Conservation (phyloP, 1,140 invertebrate species). For the Eupeodes corollae region DNA sequence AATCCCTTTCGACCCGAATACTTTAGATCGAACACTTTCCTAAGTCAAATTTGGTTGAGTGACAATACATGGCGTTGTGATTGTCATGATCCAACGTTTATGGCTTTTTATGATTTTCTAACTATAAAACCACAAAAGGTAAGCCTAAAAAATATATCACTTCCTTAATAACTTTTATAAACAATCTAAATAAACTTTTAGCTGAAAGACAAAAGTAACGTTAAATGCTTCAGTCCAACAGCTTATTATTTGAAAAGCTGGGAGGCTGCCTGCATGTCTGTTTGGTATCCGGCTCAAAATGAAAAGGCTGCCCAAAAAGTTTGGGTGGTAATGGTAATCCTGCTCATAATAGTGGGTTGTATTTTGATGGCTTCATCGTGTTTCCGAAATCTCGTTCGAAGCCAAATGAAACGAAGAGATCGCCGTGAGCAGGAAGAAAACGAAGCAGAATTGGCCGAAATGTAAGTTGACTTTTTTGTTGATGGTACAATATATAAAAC, state of each 20-base stretch:
- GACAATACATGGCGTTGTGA: constrained; percentile 66
- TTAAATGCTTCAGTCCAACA: constrained; percentile 49
- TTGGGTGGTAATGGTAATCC: constrained; percentile 47
- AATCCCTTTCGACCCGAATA: constrained; percentile 44
- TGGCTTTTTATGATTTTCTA: constrained; percentile 47
- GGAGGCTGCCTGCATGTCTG: constrained; percentile 49
- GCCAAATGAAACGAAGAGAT: constrained; percentile 26
- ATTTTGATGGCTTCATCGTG: constrained; percentile 9
- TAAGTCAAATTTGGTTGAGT: constrained; percentile 44
- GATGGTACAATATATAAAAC: neutral
- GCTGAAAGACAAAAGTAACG: constrained; percentile 21
- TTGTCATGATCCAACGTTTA: constrained; percentile 44
- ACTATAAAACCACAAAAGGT: constrained; percentile 46
- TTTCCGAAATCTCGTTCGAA: constrained; percentile 38
- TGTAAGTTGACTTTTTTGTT: constrained; percentile 37
- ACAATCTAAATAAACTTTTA: neutral
- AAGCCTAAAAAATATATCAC: too few species aligned
- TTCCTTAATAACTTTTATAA: neutral
- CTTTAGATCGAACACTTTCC: constrained; percentile 47
- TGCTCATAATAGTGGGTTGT: constrained; percentile 11
- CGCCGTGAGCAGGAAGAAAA: constrained; percentile 22
- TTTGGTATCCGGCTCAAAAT: constrained; percentile 42
- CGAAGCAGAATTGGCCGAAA: constrained; percentile 43
- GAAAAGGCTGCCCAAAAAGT: constrained; percentile 40
- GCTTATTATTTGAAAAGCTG: constrained; percentile 50